These are phyloP conservation scores for Sclerurus mexicanus DNA, from an alignment of 2,113 vertebrate species.

Conservation along the genomic window DNA sequence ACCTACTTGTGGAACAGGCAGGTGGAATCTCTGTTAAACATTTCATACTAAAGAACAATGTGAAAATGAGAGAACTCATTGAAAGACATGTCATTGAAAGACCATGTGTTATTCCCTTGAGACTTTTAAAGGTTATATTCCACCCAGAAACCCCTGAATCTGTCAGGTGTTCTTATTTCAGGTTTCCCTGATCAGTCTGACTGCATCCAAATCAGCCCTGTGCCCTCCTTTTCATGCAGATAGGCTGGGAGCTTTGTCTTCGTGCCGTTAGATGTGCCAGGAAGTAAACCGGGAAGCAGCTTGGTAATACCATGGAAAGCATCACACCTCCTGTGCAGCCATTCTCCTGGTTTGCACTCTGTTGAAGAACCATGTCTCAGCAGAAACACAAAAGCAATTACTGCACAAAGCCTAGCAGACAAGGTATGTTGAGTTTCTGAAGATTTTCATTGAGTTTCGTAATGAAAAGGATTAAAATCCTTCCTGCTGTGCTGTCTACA, in stretches of 20 bases:
- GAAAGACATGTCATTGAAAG: constrained; percentile 9
- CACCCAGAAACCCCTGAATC: neutral
- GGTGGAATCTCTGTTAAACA: constrained; percentile 26
- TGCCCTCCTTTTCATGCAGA: neutral
- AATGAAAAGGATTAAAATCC: neutral
- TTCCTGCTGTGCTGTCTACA: neutral
- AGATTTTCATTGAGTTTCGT: neutral
- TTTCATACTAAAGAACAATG: constrained; percentile 36
- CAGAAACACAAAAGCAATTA: neutral
- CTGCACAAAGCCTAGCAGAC: neutral
- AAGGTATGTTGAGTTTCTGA: neutral
- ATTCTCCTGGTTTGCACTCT: neutral
- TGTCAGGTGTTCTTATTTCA: constrained; percentile 14
- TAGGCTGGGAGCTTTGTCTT: neutral
- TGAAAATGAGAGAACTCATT: constrained; percentile 27
- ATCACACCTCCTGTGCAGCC: neutral
- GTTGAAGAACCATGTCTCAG: neutral
- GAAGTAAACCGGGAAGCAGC: neutral
- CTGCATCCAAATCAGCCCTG: neutral
- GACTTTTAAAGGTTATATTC: neutral
- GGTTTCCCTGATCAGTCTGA: neutral
- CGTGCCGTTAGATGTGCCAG: neutral
- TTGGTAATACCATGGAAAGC: neutral
- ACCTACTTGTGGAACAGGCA: constrained; percentile 52
- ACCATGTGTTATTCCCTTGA: neutral